These are phyloP conservation scores for Proteles cristata DNA, from an alignment of 2,113 vertebrate genomes.

Conservation along the genomic window DNA sequence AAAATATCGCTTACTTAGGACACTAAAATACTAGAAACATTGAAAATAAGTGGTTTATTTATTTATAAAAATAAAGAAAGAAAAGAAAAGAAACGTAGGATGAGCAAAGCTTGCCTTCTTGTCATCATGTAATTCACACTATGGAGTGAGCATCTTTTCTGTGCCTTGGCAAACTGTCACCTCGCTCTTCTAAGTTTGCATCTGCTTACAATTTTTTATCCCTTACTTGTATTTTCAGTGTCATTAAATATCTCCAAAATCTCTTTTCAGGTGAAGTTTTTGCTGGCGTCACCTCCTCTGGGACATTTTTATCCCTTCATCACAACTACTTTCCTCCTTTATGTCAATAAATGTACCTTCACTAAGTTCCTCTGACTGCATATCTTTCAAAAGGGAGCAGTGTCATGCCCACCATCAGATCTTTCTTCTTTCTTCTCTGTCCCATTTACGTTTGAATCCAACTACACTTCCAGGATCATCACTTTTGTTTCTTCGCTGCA, in stretches of 20 bases:
- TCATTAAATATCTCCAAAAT: not conserved
- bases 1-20: not conserved
- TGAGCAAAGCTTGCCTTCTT: not conserved
- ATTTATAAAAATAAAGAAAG: not conserved
- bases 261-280: not conserved
- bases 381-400: not conserved
- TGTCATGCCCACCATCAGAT: not conserved
- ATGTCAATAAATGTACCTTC: not conserved
- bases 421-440: not conserved
- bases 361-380: not conserved
- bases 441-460: not conserved
- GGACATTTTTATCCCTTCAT: not conserved
- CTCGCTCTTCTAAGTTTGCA: not conserved
- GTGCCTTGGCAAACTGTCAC: not conserved
- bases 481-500: not conserved
- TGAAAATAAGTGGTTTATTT: not conserved
- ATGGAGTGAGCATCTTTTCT: not conserved
- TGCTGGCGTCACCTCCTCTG: not conserved
- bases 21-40: not conserved
- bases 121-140: not conserved
- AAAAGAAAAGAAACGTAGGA: too few species aligned
- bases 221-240: not conserved
- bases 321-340: not conserved
- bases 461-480: not conserved
- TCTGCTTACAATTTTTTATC: not conserved